Conservation (phyloP, 2,797 vertebrate species). For the Clarias pachynema region DNA sequence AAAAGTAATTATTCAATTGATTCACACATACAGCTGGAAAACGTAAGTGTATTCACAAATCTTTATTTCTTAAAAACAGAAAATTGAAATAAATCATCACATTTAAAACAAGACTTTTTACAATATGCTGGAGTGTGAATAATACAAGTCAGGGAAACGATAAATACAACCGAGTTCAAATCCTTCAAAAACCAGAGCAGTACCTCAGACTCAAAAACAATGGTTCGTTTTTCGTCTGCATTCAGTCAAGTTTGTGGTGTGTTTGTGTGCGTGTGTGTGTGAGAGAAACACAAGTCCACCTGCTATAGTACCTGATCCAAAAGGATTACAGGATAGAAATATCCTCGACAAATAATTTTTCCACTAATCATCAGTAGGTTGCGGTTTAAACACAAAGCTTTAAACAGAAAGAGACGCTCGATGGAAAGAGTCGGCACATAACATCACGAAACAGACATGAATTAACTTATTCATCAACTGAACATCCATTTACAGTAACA, state of each 20-base stretch:
- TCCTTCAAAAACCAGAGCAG: slow-evolving; percentile 14
- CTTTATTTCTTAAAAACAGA: slow-evolving; percentile 9
- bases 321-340: neutral
- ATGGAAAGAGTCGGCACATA: neutral
- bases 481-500: slow-evolving; percentile 20
- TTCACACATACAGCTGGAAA: neutral
- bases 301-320: slow-evolving; percentile 23
- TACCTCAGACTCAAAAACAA: slow-evolving; percentile 16
- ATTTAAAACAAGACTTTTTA: slow-evolving; percentile 28
- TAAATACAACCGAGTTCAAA: neutral
- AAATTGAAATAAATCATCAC: neutral
- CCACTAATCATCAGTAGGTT: neutral
- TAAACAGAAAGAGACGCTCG: neutral
- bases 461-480: neutral
- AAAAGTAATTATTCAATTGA: neutral
- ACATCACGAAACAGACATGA: neutral
- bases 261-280: too few relatives aligned
- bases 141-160: slow-evolving; percentile 21
- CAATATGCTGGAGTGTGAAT: slow-evolving; percentile 31
- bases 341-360: neutral
- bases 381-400: neutral
- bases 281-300: neutral
- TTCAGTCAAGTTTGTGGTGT: neutral
- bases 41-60: neutral
- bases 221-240: neutral